These are phyloP conservation scores for Geococcyx californianus DNA, from an alignment of 2,113 vertebrate genomes.

Conservation along the genomic window DNA sequence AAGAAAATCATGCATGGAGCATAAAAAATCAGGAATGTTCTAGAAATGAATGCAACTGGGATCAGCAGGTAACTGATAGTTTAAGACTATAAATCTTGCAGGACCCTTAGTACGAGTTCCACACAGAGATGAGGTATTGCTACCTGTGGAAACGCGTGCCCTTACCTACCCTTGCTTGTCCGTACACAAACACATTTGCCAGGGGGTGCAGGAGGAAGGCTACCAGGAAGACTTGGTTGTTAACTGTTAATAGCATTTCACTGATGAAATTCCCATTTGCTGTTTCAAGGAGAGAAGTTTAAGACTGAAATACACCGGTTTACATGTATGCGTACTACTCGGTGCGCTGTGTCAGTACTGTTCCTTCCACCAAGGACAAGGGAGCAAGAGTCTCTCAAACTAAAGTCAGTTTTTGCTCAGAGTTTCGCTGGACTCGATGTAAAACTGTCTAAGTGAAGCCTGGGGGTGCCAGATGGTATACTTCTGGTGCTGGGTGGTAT, in stretches of 20 bases:
- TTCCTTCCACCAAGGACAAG: not conserved
- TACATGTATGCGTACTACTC: accelerated
- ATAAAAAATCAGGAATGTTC: not conserved
- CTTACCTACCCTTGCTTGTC: not conserved
- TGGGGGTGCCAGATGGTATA: not conserved
- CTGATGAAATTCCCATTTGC: not conserved
- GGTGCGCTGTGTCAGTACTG: accelerated
- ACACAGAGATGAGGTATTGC: not conserved
- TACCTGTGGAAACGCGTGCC: accelerated
- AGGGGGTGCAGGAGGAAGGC: not conserved
- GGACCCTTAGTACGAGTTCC: not conserved
- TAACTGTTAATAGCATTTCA: not conserved
- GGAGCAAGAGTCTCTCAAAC: not conserved
- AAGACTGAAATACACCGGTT: not conserved
- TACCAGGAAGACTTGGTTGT: not conserved
- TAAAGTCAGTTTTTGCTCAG: not conserved
- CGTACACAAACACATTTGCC: accelerated
- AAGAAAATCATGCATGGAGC: not conserved
- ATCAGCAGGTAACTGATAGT: not conserved
- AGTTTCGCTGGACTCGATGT: not conserved
- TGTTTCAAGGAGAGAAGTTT: not conserved
- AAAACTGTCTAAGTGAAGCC: not conserved
- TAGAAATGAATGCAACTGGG: not conserved
- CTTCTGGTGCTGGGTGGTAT: not conserved
- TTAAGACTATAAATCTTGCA: not conserved